Evolutionary conservation across 2,888 invertebrate genomes (phyloP).

Genomic region (Epsilonema sp.): DNA sequence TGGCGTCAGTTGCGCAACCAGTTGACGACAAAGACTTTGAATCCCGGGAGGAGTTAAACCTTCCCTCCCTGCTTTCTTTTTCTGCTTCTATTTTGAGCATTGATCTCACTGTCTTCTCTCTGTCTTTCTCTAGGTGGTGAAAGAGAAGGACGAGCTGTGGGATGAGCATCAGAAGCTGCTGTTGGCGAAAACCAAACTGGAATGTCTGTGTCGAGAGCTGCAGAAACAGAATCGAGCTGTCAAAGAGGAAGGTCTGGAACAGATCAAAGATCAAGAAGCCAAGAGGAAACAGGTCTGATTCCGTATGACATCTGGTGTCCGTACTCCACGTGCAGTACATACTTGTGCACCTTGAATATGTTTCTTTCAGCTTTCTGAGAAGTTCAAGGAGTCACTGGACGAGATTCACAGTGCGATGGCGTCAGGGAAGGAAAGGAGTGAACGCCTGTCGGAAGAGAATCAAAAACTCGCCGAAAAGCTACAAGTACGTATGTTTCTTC

Average conservation of each 20-base stretch:
- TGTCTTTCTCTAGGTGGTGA: too few relatives aligned
- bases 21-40: too few relatives aligned
- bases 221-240: constrained; percentile 77
- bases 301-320: background rate
- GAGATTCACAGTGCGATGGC: constrained; percentile 33
- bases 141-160: constrained; percentile 61
- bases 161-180: constrained; percentile 50
- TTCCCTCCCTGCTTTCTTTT: too few relatives aligned
- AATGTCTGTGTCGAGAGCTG: constrained; percentile 70
- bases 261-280: constrained; percentile 15
- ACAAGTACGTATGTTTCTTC: too few relatives aligned
- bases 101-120: too few relatives aligned
- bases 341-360: too few relatives aligned
- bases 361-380: constrained; percentile 3
- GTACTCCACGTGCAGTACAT: background rate
- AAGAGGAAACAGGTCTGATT: constrained; percentile 16
- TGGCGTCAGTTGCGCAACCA: too few relatives aligned
- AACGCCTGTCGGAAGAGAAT: constrained; percentile 65
- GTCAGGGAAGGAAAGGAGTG: constrained; percentile 51
- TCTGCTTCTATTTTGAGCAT: too few relatives aligned
- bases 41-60: too few relatives aligned
- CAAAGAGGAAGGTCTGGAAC: constrained; percentile 39
- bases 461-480: constrained; percentile 63
- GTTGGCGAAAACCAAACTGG: constrained; percentile 58
- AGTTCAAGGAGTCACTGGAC: background rate